Conservation (phyloP, 2,113 vertebrate genomes). For the Callionymus lyra region DNA sequence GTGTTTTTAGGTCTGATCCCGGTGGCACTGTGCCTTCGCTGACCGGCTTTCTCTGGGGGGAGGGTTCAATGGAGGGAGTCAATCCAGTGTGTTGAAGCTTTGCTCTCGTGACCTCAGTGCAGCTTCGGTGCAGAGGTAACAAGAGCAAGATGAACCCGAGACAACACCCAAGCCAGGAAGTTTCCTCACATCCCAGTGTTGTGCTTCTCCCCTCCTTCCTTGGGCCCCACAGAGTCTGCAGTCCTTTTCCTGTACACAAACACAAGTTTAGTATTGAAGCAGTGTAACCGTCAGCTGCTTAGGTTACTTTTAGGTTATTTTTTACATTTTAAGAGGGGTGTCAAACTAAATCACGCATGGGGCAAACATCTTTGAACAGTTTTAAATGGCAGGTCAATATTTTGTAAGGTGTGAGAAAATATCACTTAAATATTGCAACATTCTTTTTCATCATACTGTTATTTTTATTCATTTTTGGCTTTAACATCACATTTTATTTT, state of each 20-base stretch:
- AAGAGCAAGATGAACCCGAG: slow-evolving; percentile 12
- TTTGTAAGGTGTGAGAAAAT: too few relatives aligned
- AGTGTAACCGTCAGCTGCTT: too few relatives aligned
- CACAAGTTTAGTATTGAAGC: too few relatives aligned
- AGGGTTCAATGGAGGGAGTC: slow-evolving; percentile 22
- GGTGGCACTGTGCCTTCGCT: slow-evolving; percentile 38
- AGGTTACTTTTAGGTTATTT: too few relatives aligned
- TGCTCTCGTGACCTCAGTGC: slow-evolving; percentile 23
- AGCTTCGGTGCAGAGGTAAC: slow-evolving; percentile 17
- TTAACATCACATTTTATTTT: too few relatives aligned
- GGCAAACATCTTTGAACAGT: too few relatives aligned
- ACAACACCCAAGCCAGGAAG: slow-evolving; percentile 21
- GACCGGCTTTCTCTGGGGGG: slow-evolving; percentile 28
- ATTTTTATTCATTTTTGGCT: too few relatives aligned
- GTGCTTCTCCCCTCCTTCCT: slow-evolving; percentile 59
- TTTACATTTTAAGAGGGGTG: too few relatives aligned
- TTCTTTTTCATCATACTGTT: too few relatives aligned
- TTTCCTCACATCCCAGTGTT: slow-evolving; percentile 54
- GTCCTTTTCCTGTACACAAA: slow-evolving; percentile 55
- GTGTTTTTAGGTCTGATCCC: slow-evolving; percentile 52
- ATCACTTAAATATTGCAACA: too few relatives aligned
- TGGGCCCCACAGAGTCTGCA: slow-evolving; percentile 44
- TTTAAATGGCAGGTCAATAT: too few relatives aligned
- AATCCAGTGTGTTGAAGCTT: slow-evolving; percentile 27
- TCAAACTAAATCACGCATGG: too few relatives aligned